Conservation (phyloP, 1,140 invertebrate genomes). For the Lutraria rhynchaena region DNA sequence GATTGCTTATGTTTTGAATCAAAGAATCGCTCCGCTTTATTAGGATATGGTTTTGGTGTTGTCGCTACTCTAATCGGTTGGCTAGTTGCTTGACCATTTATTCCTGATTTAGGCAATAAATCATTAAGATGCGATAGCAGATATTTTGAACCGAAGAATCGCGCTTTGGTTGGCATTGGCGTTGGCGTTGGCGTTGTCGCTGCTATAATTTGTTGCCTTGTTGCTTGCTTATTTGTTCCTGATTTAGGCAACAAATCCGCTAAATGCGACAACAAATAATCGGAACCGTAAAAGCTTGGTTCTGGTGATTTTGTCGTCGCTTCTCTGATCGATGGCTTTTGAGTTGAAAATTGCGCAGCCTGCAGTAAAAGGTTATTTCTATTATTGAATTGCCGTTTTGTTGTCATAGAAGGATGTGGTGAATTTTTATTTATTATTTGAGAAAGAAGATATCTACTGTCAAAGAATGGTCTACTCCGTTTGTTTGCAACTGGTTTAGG, state of each 20-base stretch:
- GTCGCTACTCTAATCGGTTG: not conserved
- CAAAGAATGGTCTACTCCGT: not conserved
- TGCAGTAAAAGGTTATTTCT: too few relatives aligned
- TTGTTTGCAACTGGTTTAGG: not conserved
- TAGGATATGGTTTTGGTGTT: not conserved
- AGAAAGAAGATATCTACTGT: slow-evolving; percentile 7
- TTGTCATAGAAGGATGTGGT: not conserved
- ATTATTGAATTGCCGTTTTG: not conserved
- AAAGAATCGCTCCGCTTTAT: not conserved
- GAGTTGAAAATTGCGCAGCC: too few relatives aligned
- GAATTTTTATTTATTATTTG: too few relatives aligned
- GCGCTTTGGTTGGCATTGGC: not conserved
- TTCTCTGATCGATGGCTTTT: not conserved
- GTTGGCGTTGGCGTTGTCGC: not conserved
- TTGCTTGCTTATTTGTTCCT: too few relatives aligned
- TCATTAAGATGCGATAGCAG: slow-evolving; percentile 12
- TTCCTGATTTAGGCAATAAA: not conserved
- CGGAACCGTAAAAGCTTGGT: too few relatives aligned
- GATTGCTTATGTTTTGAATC: not conserved
- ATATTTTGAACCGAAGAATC: not conserved
- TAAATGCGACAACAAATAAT: too few relatives aligned
- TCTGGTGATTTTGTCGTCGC: too few relatives aligned
- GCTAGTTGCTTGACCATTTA: too few relatives aligned
- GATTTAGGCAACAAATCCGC: too few relatives aligned
- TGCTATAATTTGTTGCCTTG: not conserved